phyloP scores from a whole-genome alignment of 2,888 invertebrate genomes.

The Malthinus seriepunctatus region DNA sequence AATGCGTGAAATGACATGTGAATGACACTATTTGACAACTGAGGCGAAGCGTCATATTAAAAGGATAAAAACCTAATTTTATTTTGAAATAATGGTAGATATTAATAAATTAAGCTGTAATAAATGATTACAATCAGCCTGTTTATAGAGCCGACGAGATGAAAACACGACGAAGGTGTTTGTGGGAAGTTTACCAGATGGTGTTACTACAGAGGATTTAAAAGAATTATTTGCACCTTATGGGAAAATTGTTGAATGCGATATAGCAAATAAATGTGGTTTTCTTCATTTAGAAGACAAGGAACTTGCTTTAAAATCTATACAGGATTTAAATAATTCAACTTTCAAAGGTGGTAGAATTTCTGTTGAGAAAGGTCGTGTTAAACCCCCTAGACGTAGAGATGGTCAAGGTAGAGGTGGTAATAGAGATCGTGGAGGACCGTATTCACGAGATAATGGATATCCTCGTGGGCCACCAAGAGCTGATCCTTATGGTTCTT shows the following conservation, averaged over 20 bases:
- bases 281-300: conserved; percentile 89
- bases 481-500: not conserved
- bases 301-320: conserved; percentile 81
- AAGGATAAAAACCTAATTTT: no score
- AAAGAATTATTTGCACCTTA: conserved; percentile 82
- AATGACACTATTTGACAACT: not conserved
- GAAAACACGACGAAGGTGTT: conserved; percentile 73
- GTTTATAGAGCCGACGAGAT: conserved; percentile 46
- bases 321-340: conserved; percentile 77
- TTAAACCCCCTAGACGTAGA: conserved; percentile 68
- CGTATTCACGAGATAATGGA: conserved; percentile 47
- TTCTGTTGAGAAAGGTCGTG: conserved; percentile 81
- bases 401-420: conserved; percentile 55
- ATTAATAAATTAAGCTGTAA: not conserved
- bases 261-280: conserved; percentile 92
- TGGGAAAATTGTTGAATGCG: conserved; percentile 90
- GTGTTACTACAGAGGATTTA: conserved; percentile 81
- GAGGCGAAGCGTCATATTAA: no score
- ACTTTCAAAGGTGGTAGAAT: conserved; percentile 84
- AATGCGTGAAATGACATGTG: not conserved
- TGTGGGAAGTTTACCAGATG: conserved; percentile 88
- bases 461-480: conserved; percentile 35
- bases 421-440: conserved; percentile 56
- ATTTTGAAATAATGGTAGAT: conserved; percentile 9
- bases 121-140: not conserved